These are phyloP conservation scores for Dusona sp. DNA, from an alignment of 2,888 invertebrate species.

Conservation along the genomic window DNA sequence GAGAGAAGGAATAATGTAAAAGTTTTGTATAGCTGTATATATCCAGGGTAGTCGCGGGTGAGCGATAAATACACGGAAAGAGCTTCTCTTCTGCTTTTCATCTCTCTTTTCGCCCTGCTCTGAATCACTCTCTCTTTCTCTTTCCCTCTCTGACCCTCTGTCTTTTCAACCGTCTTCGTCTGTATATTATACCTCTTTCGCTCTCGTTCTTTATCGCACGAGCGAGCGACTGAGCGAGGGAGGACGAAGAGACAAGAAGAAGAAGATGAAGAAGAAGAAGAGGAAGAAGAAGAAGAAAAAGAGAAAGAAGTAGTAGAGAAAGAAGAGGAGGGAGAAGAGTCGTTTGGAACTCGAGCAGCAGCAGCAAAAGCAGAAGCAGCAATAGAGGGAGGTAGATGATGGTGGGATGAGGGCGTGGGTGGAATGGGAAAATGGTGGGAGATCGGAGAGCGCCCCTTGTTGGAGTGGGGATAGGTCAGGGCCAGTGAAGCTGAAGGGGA, in stretches of 20 bases:
- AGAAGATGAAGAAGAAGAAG: constrained; percentile 57
- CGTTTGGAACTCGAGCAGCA: constrained; percentile 63
- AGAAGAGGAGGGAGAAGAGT: constrained; percentile 45
- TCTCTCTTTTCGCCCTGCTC: constrained; percentile 36
- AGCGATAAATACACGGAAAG: constrained; percentile 65
- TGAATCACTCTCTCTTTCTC: constrained; percentile 44
- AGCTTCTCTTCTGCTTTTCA: constrained; percentile 55
- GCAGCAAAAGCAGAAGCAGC: constrained; percentile 50
- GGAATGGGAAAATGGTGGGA: constrained; percentile 77
- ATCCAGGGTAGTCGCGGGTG: constrained; percentile 40
- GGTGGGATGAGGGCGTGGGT: constrained; percentile 84
- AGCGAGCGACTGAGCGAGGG: constrained; percentile 47
- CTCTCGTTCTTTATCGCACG: constrained; percentile 66
- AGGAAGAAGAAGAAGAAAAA: constrained; percentile 62
- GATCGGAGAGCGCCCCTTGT: constrained; percentile 71
- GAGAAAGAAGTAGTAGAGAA: constrained; percentile 27
- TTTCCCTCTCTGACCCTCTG: constrained; percentile 34
- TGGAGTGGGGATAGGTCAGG: constrained; percentile 79
- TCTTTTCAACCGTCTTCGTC: constrained; percentile 45
- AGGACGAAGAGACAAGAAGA: constrained; percentile 66
- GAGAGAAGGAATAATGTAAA: constrained; percentile 36
- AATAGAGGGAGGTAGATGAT: constrained; percentile 64
- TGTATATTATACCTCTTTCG: constrained; percentile 59
- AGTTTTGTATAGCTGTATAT: constrained; percentile 43
- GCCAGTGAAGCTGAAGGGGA: constrained; percentile 71